Base-by-base conservation (phyloP, 1,140 invertebrate species). In the Drosophila tropicalis region DNA sequence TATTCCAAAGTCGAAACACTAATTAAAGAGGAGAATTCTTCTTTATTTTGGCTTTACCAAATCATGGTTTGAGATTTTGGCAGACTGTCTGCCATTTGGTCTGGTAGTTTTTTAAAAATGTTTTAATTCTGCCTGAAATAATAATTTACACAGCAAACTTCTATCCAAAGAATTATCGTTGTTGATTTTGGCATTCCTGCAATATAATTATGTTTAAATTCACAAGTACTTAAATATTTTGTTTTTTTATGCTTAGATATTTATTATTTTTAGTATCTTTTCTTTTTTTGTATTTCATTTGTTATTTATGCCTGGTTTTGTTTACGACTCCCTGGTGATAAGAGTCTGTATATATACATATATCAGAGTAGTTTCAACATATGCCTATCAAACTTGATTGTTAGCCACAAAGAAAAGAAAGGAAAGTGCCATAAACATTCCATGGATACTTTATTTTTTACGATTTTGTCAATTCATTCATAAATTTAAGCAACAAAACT, bases 371-470 rank as follows among this genome's bases (percentile, higher is more conserved):
- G 66, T 67, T 64, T 81, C 54, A 70, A 62, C 79, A 79, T 79
- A 87, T 72, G 79, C 69, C 79, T 85, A 86, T 86, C 68, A 83
- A 86, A 73, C 44, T 83, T 82, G 75, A 82, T 82, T 51, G 72
- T 63, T 51, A 72, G 76, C 60, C 79, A 34, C 79, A 64, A 72
- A 79, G 36, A 32, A 70, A 51, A 75, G 57, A 70, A 67, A 85
- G 79, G 67, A 61, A 17, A 34, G 19, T 5, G 34, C 29, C 55
- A 57, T 36, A 25, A 57, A 57, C 40, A n/a, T 6, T 3, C 44
- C 19, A 12, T 40, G 57, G 60, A n/a, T 44, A 55, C 29, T 47
- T 44, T 47, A 5, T 17, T 76, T 83, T 85, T 78, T 78, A 85
- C 71, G 65, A 57, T 71, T 72, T 72, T 62, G 70, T 62, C 74